Conservation (phyloP, 2,113 vertebrate genomes). For the Gulo gulo region DNA sequence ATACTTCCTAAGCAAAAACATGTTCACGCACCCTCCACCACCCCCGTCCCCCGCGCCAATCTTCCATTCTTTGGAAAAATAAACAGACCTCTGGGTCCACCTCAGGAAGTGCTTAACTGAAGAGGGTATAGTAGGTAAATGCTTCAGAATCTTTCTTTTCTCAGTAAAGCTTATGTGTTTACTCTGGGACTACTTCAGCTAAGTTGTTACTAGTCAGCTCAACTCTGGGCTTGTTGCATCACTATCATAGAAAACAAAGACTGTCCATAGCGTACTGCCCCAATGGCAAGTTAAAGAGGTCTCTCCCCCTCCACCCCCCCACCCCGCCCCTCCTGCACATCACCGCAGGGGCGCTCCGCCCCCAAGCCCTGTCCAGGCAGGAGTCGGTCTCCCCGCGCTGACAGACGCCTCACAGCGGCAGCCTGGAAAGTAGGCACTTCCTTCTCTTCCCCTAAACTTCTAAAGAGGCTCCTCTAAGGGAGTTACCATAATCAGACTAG, state of each 20-base stretch:
- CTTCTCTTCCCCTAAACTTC: neutral
- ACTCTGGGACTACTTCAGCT: conserved; percentile 8
- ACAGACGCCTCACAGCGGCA: rapidly evolving
- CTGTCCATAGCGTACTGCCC: rapidly evolving
- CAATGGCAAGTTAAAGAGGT: neutral
- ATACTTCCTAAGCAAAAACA: neutral
- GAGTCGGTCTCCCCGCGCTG: neutral
- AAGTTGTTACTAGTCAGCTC: neutral
- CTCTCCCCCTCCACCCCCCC: no score
- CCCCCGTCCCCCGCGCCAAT: neutral
- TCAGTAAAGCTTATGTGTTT: conserved; percentile 41
- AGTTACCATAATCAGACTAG: neutral
- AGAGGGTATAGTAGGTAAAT: conserved; percentile 35
- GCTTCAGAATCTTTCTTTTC: neutral
- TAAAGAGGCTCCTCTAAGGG: neutral
- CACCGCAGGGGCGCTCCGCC: neutral
- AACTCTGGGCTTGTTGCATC: neutral
- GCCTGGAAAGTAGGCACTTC: neutral
- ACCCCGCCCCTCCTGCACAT: no score
- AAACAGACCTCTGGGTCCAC: conserved; percentile 25
- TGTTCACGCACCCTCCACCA: neutral
- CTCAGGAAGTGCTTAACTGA: conserved; percentile 45
- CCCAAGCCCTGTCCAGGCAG: neutral
- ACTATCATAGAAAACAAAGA: neutral
- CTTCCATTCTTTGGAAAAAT: conserved; percentile 50